Conservation (phyloP, 2,888 invertebrate species). For the Blastobasis lacticolella region DNA sequence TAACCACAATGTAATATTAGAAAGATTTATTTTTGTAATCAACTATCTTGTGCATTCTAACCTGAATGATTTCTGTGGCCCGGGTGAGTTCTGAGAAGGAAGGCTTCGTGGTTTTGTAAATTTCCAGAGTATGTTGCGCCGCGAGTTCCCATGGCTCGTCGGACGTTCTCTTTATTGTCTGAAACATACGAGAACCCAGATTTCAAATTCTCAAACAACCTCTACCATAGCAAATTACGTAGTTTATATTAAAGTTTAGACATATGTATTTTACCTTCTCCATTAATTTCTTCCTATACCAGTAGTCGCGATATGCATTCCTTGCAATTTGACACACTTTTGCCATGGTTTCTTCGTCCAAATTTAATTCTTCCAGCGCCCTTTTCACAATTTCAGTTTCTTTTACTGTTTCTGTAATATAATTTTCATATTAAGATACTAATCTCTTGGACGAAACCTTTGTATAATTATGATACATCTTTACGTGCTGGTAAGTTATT, state of each 20-base stretch:
- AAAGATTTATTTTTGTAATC: no score
- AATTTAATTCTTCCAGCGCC: constrained; percentile 25
- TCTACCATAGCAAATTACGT: no score
- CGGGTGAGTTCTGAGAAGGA: constrained; percentile 43
- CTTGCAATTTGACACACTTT: constrained; percentile 52
- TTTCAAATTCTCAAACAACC: no score
- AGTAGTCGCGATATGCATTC: constrained; percentile 57
- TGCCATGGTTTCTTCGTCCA: constrained; percentile 50
- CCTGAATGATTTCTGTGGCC: constrained; percentile 56
- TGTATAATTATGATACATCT: no score
- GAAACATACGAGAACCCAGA: not conserved
- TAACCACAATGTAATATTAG: no score
- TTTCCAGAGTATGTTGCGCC: constrained; percentile 46
- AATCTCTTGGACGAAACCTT: no score
- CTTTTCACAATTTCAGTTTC: constrained; percentile 49
- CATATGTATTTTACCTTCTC: constrained; percentile 29
- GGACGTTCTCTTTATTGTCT: constrained; percentile 35
- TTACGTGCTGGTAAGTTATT: no score
- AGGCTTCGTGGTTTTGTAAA: constrained; percentile 56
- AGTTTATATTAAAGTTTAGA: no score
- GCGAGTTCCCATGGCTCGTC: constrained; percentile 58
- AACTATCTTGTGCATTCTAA: constrained; percentile 9
- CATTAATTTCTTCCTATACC: constrained; percentile 51
- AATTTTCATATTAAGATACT: no score
- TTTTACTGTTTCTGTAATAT: constrained; percentile 41